A percentile compares a stretch with the other conserved stretches of the same genome.
These are phyloP conservation scores for Ovis canadensis DNA, from an alignment of 2,113 vertebrate genomes.

Conservation along the genomic window DNA sequence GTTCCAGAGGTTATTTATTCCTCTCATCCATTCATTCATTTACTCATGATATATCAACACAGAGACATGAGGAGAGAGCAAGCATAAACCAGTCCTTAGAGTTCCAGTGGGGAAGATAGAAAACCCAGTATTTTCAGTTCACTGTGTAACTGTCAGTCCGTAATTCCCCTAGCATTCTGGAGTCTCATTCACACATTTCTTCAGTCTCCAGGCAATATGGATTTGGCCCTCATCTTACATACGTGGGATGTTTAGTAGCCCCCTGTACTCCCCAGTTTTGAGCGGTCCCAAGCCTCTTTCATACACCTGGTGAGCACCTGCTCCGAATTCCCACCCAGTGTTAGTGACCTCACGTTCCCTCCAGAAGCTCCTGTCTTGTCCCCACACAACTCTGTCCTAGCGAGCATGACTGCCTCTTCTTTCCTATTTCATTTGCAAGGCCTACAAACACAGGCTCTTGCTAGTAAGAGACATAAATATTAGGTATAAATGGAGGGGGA, in stretches of 20 bases:
- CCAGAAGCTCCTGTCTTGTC: neutral
- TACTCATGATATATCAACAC: neutral
- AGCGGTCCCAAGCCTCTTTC: neutral
- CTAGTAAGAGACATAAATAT: neutral
- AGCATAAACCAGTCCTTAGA: neutral
- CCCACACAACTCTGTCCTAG: neutral
- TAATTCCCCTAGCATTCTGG: neutral
- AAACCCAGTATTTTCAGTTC: neutral
- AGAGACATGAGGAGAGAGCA: neutral
- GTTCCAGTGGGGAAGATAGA: neutral
- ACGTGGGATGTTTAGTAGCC: neutral
- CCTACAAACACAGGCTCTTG: neutral
- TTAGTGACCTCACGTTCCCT: neutral
- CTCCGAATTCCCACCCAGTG: neutral
- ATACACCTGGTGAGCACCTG: neutral
- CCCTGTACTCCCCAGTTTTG: neutral
- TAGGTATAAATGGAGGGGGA: neutral
- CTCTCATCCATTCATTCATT: neutral
- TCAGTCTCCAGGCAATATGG: neutral
- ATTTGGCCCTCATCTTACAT: neutral
- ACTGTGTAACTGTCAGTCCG: neutral
- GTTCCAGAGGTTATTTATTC: neutral
- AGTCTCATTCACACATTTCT: neutral
- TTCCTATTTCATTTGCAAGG: neutral
- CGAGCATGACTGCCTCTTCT: neutral